A percentile compares a stretch with the other conserved stretches of the same genome.
Conservation (phyloP, 2,888 invertebrate species). For the Cancer borealis region DNA sequence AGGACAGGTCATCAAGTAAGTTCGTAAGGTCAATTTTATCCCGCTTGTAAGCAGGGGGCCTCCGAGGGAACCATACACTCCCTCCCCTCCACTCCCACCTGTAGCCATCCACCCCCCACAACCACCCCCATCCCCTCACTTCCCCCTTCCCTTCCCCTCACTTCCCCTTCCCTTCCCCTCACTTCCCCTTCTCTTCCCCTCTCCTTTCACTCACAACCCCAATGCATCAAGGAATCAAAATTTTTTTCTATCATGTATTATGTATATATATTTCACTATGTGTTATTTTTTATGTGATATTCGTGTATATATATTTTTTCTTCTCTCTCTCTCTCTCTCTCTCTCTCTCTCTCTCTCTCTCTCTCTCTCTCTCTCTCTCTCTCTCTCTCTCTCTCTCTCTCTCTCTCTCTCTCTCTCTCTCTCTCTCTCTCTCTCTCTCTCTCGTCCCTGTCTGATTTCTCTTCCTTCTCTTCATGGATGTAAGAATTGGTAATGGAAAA, state of each 20-base stretch:
- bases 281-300: not conserved
- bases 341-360: conserved; percentile 52
- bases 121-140: not conserved
- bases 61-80: not conserved
- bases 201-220: too few species aligned
- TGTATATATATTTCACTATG: not conserved
- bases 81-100: not conserved
- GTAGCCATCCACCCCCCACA: not conserved
- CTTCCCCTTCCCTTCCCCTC: not conserved
- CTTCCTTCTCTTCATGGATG: too few species aligned
- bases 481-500: too few species aligned
- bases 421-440: conserved; percentile 23
- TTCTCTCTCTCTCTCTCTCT: conserved; percentile 34
- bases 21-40: conserved; percentile 29
- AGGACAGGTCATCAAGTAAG: conserved; percentile 69
- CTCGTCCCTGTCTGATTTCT: not conserved
- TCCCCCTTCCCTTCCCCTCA: not conserved
- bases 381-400: not conserved
- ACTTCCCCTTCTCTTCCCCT: too few species aligned
- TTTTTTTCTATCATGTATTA: not conserved
- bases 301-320: not conserved
- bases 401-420: too few species aligned
- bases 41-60: conserved; percentile 29
- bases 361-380: conserved; percentile 49
- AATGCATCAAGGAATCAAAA: not conserved